Evolutionary conservation across 2,888 invertebrate genomes (phyloP), one percentile per base, ranked within the genome.

Genomic region (Sinohyriopsis cumingii): DNA sequence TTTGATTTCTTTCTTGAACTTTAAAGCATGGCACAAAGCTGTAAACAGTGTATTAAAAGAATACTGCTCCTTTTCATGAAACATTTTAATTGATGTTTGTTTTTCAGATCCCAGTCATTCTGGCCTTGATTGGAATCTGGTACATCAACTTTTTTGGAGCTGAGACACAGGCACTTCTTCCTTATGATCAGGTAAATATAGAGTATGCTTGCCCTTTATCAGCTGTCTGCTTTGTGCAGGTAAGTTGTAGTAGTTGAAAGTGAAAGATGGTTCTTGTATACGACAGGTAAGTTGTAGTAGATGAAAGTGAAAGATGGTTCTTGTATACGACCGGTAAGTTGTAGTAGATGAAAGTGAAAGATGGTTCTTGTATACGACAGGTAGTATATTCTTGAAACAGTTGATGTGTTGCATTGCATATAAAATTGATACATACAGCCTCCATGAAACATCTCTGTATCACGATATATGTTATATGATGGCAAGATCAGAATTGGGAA

Each of bases 91-190:
- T 45, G 12, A 45, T 45, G 2, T 12, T n/a, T 55, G 25, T 60
- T 59, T 74, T 83, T 33, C 81, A 98, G 98, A 94, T 94, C 20
- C 98, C 99, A 0, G 95, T 99, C 0, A 94, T 99, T 79, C 91
- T 99, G 80, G 99, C 98, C 0, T 87, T 98, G 74, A 92, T 99
- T 1, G 91, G 91, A 55, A 84, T 92, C 9, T 91, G 98, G 97
- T 99, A 99, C 91, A 92, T 93, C 77, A 99, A 99, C 91, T 97
- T 99, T 90, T 96, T 94, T 89, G 96, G 96, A 54, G 95, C 96
- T 0, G 98, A 99, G 91, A 98, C 98, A 0, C 97, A 98, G 88
- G 96, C 98, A 0, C 91, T 99, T 9, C 91, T 99, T 71, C 99
- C 99, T 0, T 99, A 99, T 90, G 99, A 99, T 91, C 99, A 99